Evolutionary conservation across 2,113 vertebrate species (phyloP), one percentile per base, ranked within the genome.

Genomic region (Nipponia nippon): DNA sequence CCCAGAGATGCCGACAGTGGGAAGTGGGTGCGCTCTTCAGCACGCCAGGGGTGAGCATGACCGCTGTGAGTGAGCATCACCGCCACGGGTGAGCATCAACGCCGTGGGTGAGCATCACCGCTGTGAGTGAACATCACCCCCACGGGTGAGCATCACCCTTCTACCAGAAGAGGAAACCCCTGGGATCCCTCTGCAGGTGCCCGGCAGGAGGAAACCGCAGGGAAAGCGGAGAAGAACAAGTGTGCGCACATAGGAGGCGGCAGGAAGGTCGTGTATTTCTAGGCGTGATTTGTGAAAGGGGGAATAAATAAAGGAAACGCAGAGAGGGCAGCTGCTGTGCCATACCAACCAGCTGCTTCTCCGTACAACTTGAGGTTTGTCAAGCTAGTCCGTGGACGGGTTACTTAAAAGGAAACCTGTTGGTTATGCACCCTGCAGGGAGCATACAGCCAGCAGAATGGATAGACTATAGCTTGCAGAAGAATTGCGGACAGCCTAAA

Each of bases 1-100:
- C 0, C 27, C 40, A 2, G 3, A 40, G 36, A 1, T 21, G 21
- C 63, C 4, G 13, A 1, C 13, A 1, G 16, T 0, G 50, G 12
- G 5, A 29, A 27, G 53, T 1, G 32, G 25, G 11, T 5, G n/a
- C 1, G 7, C 55, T 16, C 9, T 7, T 34, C 44, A 3, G 42
- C 4, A 26, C 9, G 9, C 38, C 34, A 0, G 1, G 19, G n/a
- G 38, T 2, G 8, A 44, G 14, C 2, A 3, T 44, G 67, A 13
- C 38, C 38, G 38, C 38, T 9, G 8, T 38, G 38, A 9, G 38
- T 38, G 38, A 38, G 38, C 38, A 38, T 38, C 38, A 9, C 38
- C 38, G 38, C 38, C 38, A 8, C 9, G 8, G 38, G 38, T 2
- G 8, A 44, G 14, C 2, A 3, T 44, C 72, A 15, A 9, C 7